Evolutionary conservation across 2,888 invertebrate genomes (phyloP), one percentile per base, ranked within the genome.

Genomic region (Axea sp.): DNA sequence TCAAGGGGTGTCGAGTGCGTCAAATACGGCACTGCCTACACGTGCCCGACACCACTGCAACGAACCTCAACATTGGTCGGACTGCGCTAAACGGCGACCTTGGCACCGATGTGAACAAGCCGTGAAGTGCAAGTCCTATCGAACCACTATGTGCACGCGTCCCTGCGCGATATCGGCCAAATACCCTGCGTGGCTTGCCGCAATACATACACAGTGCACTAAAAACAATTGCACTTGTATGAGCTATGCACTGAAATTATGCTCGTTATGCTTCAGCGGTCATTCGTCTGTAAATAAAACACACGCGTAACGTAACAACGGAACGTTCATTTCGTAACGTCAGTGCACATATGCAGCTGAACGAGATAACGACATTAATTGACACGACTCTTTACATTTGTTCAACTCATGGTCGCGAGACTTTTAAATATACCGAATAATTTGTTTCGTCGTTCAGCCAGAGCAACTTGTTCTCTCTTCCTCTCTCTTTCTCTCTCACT

Each of bases 81-180:
- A 24, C 53, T 57, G 75, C 71, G 71, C 76, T 67, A 60, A 68
- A 65, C 72, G 72, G 77, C 81, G 83, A 85, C 85, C 85, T 85
- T 85, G 85, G 85, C 85, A 85, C 84, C 83, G 82, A 84, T 85
- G 83, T 81, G 84, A 84, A 83, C 81, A 78, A 84, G 80, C 82
- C 84, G 81, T 83, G 83, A 84, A 84, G 84, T 83, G 83, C 83
- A 83, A 75, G 60, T 73, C 62, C 67, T 73, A 71, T 76, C 73
- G 71, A 62, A 51, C 73, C 60, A 45, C 62, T 59, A 47, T 59
- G 47, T 59, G 65, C 65, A 60, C 59, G 69, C 64, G 62, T 71
- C 62, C 59, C 59, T 64, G 67, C 59, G 71, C 73, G 59, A 73
- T 69, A 76, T 73, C 74, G 71, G 74, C 64, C 74, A 74, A 74